Conservation (phyloP, 2,888 invertebrate species). For the Ischnus inquisitorius region DNA sequence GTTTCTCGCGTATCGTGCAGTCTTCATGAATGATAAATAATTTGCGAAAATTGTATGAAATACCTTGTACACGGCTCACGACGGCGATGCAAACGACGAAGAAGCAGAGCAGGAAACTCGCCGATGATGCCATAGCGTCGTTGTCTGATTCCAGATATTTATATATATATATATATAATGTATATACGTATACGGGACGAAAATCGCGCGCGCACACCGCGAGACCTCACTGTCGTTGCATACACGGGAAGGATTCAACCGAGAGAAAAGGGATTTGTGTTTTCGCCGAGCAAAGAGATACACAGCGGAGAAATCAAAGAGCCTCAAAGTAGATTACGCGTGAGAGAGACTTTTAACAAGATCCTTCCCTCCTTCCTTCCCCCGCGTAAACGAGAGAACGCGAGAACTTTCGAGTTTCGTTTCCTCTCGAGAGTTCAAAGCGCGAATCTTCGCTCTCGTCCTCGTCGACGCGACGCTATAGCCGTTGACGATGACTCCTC, state of each 20-base stretch:
- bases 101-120: constrained; percentile 42
- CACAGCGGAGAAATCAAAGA: background rate
- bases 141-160: background rate
- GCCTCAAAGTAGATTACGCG: constrained; percentile 6
- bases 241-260: background rate
- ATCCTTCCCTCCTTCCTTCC: background rate
- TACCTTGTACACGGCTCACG: constrained; percentile 57
- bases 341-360: background rate
- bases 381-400: constrained; percentile 8
- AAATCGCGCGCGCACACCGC: constrained; percentile 36
- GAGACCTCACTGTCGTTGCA: constrained; percentile 6
- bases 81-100: constrained; percentile 30
- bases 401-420: constrained; percentile 7
- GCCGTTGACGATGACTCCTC: constrained; percentile 12
- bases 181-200: constrained; percentile 8
- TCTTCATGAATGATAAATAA: background rate
- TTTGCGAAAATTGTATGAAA: background rate
- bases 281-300: background rate
- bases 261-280: background rate
- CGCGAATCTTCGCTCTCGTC: constrained; percentile 38
- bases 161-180: constrained; percentile 1
- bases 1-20: background rate
- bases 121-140: constrained; percentile 57
- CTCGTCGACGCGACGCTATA: constrained; percentile 32
- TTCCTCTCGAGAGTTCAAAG: constrained; percentile 40